A percentile compares a stretch with the other conserved stretches of the same genome.
Conservation (phyloP, 2,113 vertebrate genomes). For the Platanista minor region DNA sequence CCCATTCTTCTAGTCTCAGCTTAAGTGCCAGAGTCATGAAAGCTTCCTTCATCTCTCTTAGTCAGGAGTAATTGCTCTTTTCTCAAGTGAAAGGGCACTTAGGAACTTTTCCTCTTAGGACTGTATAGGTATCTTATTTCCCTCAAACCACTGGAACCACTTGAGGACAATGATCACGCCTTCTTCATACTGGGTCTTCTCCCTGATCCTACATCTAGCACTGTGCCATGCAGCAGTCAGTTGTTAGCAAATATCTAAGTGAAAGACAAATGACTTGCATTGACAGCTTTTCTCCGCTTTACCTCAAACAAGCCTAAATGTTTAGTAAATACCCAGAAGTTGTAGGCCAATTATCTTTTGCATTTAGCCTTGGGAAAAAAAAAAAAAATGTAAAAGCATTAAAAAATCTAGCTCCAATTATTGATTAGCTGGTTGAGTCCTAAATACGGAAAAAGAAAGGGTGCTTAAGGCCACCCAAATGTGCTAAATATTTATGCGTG, state of each 20-base stretch:
- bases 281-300: background rate
- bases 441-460: background rate
- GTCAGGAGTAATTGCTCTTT: constrained; percentile 55
- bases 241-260: background rate
- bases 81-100: constrained; percentile 53
- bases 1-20: constrained; percentile 24
- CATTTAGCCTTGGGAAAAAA: background rate
- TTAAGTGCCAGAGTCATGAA: constrained; percentile 61
- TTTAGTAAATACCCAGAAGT: background rate
- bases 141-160: background rate
- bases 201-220: background rate
- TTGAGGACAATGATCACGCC: background rate
- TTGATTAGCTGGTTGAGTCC: background rate
- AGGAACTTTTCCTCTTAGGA: constrained; percentile 34
- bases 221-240: too few relatives aligned
- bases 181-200: background rate
- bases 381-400: background rate
- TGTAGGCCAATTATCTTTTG: background rate
- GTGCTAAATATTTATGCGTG: background rate
- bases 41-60: constrained; percentile 60
- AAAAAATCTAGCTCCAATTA: background rate
- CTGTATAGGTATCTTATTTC: constrained; percentile 30
- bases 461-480: background rate
- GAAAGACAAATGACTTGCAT: background rate
- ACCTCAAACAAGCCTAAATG: background rate